Percentiles rank a stretch among this genome's conserved stretches.
These are phyloP conservation scores for Platycercus adscitus DNA, from an alignment of 2,113 vertebrate genomes.

Conservation along the genomic window DNA sequence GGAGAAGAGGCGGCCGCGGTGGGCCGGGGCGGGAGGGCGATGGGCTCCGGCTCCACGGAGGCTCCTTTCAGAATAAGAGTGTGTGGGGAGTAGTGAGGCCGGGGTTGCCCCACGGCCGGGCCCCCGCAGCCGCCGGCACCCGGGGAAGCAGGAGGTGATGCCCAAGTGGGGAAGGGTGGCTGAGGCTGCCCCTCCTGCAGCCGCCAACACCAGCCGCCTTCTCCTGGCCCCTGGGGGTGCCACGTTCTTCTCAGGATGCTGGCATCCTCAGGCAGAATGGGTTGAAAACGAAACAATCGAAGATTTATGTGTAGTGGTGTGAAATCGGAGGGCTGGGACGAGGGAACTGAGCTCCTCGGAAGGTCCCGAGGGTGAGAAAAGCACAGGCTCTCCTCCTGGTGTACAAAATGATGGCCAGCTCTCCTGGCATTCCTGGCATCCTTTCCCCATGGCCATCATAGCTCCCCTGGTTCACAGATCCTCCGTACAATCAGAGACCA, in stretches of 20 bases:
- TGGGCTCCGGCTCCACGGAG: background rate
- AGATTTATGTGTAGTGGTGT: background rate
- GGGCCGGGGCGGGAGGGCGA: background rate
- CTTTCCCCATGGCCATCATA: fast-evolving
- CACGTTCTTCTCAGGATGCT: fast-evolving
- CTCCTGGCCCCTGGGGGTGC: too few relatives aligned
- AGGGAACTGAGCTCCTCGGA: background rate
- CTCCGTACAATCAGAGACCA: fast-evolving
- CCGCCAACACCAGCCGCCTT: background rate
- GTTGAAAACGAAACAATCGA: background rate
- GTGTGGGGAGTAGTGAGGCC: background rate
- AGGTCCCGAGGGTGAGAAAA: background rate
- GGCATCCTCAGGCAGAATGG: background rate
- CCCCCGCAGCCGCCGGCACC: background rate
- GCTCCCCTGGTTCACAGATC: background rate
- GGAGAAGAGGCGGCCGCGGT: background rate
- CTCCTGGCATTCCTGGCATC: background rate
- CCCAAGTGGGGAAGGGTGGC: too few relatives aligned
- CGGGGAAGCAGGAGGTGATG: fast-evolving
- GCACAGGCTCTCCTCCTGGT: background rate
- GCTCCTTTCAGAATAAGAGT: conserved; percentile 59
- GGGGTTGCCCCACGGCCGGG: background rate
- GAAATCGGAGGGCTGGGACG: background rate
- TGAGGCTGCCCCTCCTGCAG: background rate
- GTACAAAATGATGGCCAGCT: background rate